phyloP scores from a whole-genome alignment of 2,888 invertebrate species.

The Limnephilus rhombicus region DNA sequence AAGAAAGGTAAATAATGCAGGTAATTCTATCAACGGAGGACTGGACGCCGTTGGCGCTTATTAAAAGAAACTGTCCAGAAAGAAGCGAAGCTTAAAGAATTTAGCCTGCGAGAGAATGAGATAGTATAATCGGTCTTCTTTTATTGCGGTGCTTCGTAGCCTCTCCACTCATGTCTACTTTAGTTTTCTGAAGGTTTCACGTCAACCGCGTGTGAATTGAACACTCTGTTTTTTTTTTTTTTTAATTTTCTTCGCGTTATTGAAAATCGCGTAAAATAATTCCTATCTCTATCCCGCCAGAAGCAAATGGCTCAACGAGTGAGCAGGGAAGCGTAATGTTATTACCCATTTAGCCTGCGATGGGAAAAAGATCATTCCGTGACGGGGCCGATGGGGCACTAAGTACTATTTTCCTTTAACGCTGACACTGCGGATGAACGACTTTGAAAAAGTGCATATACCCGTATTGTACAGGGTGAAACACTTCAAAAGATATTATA shows the following conservation, averaged over 20 bases:
- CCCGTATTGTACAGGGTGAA: background rate
- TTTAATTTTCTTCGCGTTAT: background rate
- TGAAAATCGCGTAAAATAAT: background rate
- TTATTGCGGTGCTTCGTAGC: too few species aligned
- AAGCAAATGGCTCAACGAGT: background rate
- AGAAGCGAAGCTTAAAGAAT: too few species aligned
- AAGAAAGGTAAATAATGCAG: too few species aligned
- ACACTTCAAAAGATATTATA: background rate
- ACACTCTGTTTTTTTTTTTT: too few species aligned
- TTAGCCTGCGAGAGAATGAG: too few species aligned
- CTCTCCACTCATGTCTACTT: too few species aligned
- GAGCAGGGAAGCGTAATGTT: conserved; percentile 6
- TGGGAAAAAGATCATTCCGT: conserved; percentile 5
- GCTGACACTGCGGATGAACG: background rate
- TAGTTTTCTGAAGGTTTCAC: too few species aligned
- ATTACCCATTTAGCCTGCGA: conserved; percentile 10
- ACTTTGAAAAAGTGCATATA: background rate
- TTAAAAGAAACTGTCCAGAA: too few species aligned
- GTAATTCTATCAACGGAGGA: too few species aligned
- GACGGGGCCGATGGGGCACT: background rate
- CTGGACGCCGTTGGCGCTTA: too few species aligned
- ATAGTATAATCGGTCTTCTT: too few species aligned
- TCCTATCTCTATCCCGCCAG: background rate
- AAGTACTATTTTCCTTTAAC: conserved; percentile 2
- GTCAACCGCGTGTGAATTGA: too few species aligned